Conservation (phyloP, 2,113 vertebrate species). For the Oriolus oriolus region DNA sequence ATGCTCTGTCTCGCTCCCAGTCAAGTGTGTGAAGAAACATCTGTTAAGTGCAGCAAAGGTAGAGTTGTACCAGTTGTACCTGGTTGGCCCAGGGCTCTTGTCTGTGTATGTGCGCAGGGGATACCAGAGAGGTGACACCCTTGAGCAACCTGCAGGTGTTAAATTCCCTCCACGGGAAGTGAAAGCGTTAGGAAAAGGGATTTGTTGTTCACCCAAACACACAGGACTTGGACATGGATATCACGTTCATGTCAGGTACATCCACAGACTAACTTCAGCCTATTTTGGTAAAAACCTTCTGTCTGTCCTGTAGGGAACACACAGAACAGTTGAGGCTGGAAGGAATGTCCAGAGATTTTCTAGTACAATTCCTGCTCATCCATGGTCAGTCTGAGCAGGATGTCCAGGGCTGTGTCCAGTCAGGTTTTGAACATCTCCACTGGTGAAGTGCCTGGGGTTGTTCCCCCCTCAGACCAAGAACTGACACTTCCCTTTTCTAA, state of each 20-base stretch:
- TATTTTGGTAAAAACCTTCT: background rate
- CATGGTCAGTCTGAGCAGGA: background rate
- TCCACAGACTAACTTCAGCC: background rate
- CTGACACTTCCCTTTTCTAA: background rate
- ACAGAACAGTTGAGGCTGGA: background rate
- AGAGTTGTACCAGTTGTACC: background rate
- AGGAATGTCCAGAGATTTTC: background rate
- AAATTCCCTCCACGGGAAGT: background rate
- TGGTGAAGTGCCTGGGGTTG: fast-evolving
- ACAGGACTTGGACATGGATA: background rate
- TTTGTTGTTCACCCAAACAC: background rate
- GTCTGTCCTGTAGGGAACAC: background rate
- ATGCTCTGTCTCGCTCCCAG: background rate
- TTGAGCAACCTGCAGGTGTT: background rate
- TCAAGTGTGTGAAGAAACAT: background rate
- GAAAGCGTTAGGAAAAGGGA: background rate
- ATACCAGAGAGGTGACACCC: background rate
- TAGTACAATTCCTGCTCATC: background rate
- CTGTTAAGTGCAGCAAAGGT: background rate
- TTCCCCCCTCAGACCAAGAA: background rate
- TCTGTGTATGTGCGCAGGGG: fast-evolving
- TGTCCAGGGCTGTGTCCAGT: background rate
- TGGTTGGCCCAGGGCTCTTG: background rate
- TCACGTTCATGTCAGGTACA: background rate
- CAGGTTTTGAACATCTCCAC: background rate